Evolutionary conservation across 2,797 vertebrate genomes (phyloP).

Genomic region (Distichodus sexfasciatus): DNA sequence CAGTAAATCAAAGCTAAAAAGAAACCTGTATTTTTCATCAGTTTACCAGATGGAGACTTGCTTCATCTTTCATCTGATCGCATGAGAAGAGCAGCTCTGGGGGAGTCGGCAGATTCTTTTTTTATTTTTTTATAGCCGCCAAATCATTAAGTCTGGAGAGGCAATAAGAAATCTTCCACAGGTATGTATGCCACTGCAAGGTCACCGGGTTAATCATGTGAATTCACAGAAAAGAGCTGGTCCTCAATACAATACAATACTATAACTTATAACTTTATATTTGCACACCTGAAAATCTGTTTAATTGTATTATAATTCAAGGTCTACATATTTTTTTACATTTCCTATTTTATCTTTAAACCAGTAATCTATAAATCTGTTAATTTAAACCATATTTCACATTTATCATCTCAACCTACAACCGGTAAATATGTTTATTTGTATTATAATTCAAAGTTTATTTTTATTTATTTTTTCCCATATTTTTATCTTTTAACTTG

Average conservation of each 20-base stretch:
- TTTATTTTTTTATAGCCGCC: not conserved
- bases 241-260: not conserved
- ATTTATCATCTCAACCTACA: too few relatives aligned
- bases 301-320: too few relatives aligned
- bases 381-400: too few relatives aligned
- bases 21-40: constrained; percentile 55
- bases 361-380: too few relatives aligned
- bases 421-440: too few relatives aligned
- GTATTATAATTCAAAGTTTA: too few relatives aligned
- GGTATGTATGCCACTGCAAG: not conserved
- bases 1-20: constrained; percentile 59
- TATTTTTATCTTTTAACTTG: too few relatives aligned
- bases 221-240: not conserved
- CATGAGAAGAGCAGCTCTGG: constrained; percentile 11
- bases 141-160: constrained; percentile 2
- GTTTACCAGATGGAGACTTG: constrained; percentile 53
- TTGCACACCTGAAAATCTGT: too few relatives aligned
- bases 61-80: constrained; percentile 47
- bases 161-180: not conserved
- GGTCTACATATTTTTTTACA: too few relatives aligned
- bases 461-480: too few relatives aligned
- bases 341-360: too few relatives aligned
- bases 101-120: not conserved
- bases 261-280: too few relatives aligned
- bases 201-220: not conserved